Evolutionary conservation across 2,888 invertebrate genomes (phyloP).

Genomic region (Tenthredo mesomela): DNA sequence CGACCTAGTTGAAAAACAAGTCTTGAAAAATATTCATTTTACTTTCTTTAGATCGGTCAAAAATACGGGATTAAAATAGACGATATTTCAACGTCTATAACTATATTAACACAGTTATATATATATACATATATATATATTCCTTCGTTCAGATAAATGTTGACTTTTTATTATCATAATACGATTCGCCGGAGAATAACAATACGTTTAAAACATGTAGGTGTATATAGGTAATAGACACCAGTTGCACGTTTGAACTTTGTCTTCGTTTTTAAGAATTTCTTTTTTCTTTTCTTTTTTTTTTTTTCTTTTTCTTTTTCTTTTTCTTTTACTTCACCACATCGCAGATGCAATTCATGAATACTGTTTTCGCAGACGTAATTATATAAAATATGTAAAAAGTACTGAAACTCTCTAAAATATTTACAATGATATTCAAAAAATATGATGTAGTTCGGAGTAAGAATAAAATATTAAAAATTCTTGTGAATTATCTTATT

Average conservation of each 20-base stretch:
- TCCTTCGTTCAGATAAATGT: not conserved
- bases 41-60: not conserved
- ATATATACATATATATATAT: no score
- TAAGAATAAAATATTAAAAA: no score
- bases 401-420: no score
- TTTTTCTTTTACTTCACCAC: not conserved
- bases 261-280: not conserved
- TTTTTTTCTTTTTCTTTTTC: not conserved
- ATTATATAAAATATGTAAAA: no score
- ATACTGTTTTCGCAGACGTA: not conserved
- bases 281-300: not conserved
- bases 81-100: not conserved
- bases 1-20: conserved; percentile 14
- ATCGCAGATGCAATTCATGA: not conserved
- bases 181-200: not conserved
- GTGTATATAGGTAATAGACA: not conserved
- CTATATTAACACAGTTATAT: not conserved
- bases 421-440: no score
- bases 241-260: not conserved
- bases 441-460: no score
- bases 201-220: not conserved
- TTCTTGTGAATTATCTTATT: no score
- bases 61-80: not conserved
- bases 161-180: conserved; percentile 3
- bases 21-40: not conserved